Evolutionary conservation across 2,797 vertebrate genomes (phyloP), one percentile per base, ranked within the genome.

Genomic region (Alca torda): DNA sequence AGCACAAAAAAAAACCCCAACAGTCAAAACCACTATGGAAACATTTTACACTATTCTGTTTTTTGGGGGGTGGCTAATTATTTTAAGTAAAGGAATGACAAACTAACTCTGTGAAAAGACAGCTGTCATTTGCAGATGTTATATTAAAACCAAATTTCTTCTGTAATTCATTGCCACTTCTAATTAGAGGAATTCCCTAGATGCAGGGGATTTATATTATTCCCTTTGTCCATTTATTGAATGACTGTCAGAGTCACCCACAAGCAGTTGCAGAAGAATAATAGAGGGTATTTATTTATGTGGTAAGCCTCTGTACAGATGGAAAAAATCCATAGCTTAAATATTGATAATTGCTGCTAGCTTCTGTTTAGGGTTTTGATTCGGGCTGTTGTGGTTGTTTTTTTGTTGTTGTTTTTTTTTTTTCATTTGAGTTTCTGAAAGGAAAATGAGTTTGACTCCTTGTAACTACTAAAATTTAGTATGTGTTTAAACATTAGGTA

Each of bases 221-320:
- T 97, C 92, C 97, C 94, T 97, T 97, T 98, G 97, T 97, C 92
- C 87, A 61, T 82, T 97, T 97, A 97, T 96, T 97, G 95, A 98
- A 97, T 97, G 96, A 96, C 91, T 97, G 92, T 97, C 95, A 96
- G 92, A 97, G 95, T 97, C 93, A 96, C 90, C 95, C 84, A 96
- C 18, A 90, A 97, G 92, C 94, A 97, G 96, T 97, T 98, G 92
- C 92, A 90, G 96, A 94, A 96, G 95, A 96, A 96, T 97, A 97
- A 97, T 97, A 94, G 97, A 98, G 98, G 97, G 97, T 93, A 95
- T 98, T 98, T 98, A 97, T 98, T 98, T 98, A 97, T 97, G 98
- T 91, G 90, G 96, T 98, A 97, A 98, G 97, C 97, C 97, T 95
- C 85, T 84, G 60, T 97, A 95, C 93, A 96, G 96, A 97, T 94